These are phyloP conservation scores for Phengaris arion DNA, from an alignment of 2,888 invertebrate genomes.

Conservation along the genomic window DNA sequence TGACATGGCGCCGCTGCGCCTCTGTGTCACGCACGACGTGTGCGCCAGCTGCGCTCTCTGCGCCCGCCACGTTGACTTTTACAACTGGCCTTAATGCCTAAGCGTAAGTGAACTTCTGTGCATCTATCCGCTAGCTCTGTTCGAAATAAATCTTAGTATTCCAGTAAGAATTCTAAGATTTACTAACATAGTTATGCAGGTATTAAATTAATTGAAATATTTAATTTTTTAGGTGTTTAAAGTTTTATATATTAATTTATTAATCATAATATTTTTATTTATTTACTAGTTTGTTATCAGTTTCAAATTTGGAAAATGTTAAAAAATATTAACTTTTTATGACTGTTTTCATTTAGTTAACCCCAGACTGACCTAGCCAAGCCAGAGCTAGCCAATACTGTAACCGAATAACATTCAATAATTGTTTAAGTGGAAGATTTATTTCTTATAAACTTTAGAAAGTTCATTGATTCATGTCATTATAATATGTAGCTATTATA, in stretches of 20 bases:
- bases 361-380: not conserved
- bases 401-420: not conserved
- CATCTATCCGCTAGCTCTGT: conserved; percentile 8
- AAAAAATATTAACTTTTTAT: not conserved
- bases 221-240: not conserved
- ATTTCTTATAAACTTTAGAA: not conserved
- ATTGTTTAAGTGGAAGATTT: not conserved
- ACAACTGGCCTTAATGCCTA: conserved; percentile 15
- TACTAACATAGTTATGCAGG: not conserved
- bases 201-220: not conserved
- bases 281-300: not conserved
- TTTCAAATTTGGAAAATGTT: not conserved
- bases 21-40: not conserved
- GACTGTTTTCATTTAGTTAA: conserved; percentile 2
- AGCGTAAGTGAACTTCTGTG: not conserved
- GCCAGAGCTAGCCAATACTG: not conserved
- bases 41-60: not conserved
- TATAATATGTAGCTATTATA: not conserved
- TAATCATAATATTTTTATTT: not conserved
- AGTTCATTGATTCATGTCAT: not conserved
- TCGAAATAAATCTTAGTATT: not conserved
- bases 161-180: not conserved
- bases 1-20: not conserved
- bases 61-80: conserved; percentile 20
- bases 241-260: conserved; percentile 14